These are phyloP conservation scores for Lethocerus indicus DNA, from an alignment of 1,140 invertebrate genomes.

Conservation along the genomic window DNA sequence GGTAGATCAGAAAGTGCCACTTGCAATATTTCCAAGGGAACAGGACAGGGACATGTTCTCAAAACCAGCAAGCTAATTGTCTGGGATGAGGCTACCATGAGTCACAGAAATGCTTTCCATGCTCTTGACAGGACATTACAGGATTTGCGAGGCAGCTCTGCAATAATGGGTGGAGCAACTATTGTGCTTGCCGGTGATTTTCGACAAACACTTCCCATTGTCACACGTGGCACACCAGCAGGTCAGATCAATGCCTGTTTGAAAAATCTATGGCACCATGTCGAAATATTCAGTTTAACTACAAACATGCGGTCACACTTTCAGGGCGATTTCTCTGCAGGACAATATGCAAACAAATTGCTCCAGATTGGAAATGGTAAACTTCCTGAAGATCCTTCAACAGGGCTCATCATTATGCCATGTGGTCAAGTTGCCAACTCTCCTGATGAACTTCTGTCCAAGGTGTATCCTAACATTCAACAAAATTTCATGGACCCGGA, in stretches of 20 bases:
- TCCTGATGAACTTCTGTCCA: not conserved
- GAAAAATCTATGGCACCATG: constrained; percentile 20
- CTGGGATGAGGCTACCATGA: constrained; percentile 21
- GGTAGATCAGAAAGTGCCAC: constrained; percentile 10
- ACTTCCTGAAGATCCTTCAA: too few species aligned
- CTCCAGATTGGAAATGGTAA: too few species aligned
- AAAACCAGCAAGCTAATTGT: constrained; percentile 17
- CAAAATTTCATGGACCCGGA: constrained; percentile 1
- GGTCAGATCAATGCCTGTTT: constrained; percentile 23
- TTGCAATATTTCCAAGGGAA: constrained; percentile 19
- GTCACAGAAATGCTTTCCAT: constrained; percentile 18
- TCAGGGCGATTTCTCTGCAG: not conserved
- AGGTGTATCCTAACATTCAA: not conserved
- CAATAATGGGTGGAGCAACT: constrained; percentile 17
- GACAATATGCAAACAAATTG: too few species aligned
- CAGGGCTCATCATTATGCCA: not conserved
- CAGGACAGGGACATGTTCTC: constrained; percentile 14
- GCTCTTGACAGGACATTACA: constrained; percentile 18
- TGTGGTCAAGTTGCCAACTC: not conserved
- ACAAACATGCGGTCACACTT: constrained; percentile 9
- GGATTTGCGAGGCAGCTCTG: constrained; percentile 16
- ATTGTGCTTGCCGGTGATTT: constrained; percentile 23
- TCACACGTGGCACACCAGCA: constrained; percentile 19
- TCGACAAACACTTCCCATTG: constrained; percentile 24
- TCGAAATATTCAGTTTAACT: constrained; percentile 9